These are phyloP conservation scores for Linepithema humile DNA, from an alignment of 1,140 invertebrate species.

Conservation along the genomic window DNA sequence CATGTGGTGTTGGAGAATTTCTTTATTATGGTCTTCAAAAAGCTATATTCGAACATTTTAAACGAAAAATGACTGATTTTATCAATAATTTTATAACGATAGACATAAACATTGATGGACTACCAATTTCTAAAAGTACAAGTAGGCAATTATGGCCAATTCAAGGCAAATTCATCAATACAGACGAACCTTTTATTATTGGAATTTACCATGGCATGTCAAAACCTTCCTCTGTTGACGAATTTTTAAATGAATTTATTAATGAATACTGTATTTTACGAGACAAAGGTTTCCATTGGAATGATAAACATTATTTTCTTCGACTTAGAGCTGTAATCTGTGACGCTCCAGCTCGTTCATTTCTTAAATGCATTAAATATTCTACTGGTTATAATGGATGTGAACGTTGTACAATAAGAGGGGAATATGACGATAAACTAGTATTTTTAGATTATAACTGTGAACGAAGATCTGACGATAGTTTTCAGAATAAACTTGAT, in stretches of 20 bases:
- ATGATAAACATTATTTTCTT: conserved; percentile 1
- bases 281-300: conserved; percentile 6
- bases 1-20: background rate
- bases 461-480: background rate
- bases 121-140: background rate
- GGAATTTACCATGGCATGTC: too few relatives aligned
- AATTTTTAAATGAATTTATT: background rate
- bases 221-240: too few relatives aligned
- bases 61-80: background rate
- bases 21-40: background rate
- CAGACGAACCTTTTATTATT: background rate
- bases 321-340: background rate
- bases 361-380: background rate
- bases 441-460: background rate
- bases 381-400: background rate
- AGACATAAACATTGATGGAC: background rate
- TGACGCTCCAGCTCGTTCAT: conserved; percentile 6
- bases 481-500: background rate
- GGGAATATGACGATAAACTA: background rate
- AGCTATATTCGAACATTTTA: background rate
- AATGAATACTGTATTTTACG: background rate
- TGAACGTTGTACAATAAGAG: conserved; percentile 7
- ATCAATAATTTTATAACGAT: background rate
- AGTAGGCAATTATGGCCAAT: background rate
- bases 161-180: background rate